Conservation (phyloP, 2,113 vertebrate species). For the Corythaixoides concolor region DNA sequence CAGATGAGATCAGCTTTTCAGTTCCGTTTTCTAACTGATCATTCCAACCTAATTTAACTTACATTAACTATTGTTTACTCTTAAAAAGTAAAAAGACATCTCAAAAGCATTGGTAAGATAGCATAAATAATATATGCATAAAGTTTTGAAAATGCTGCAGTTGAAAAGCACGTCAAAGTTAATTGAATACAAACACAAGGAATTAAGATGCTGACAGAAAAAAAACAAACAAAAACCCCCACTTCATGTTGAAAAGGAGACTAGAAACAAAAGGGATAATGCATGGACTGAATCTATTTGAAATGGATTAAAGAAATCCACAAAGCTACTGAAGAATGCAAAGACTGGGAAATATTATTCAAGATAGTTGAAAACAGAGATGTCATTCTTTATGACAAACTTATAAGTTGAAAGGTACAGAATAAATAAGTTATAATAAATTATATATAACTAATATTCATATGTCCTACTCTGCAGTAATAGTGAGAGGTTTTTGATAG, state of each 20-base stretch:
- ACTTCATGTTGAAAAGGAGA: neutral
- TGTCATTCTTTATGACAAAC: neutral
- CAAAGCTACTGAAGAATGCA: neutral
- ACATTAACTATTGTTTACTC: slow-evolving; percentile 3
- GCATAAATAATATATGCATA: slow-evolving; percentile 31
- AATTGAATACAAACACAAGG: slow-evolving; percentile 32
- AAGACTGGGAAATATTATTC: neutral
- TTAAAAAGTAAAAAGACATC: slow-evolving; percentile 2
- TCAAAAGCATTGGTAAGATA: slow-evolving; percentile 1
- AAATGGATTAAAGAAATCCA: neutral
- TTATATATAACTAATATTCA: neutral
- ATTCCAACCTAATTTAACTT: neutral
- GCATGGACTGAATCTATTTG: neutral
- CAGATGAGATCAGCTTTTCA: neutral
- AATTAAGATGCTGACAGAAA: neutral
- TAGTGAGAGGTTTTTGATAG: neutral
- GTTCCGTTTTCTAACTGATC: neutral
- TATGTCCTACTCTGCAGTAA: neutral
- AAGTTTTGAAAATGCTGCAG: slow-evolving; percentile 3
- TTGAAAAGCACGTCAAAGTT: neutral
- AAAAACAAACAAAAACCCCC: neutral
- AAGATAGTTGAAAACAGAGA: neutral
- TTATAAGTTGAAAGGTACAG: neutral
- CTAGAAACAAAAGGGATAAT: neutral
- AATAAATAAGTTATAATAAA: neutral